Base-by-base conservation (phyloP, 2,888 invertebrate genomes). In the Ecdyonurus torrentis region DNA sequence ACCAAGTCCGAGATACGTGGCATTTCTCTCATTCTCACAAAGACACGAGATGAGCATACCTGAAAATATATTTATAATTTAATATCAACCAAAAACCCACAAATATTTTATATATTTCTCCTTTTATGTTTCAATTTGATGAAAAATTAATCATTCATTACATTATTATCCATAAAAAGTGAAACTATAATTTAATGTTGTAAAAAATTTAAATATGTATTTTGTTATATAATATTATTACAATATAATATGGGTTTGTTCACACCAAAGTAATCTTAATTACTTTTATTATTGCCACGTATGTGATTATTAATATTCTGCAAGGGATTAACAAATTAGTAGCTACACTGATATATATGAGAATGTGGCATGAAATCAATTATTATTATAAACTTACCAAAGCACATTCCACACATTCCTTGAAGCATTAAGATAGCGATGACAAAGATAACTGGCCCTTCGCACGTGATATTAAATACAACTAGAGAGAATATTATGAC, bases 371-470 rank as follows among this genome's bases (percentile, higher is more conserved):
- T 53, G 3, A 20, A 19, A 61, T 10, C 7, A 3, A 19, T 60
- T 15, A 37, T 22, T 53, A 20, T 50, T 2, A 25, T 61, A 61
- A 63, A 72, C 79, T 77, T 77, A 89, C 90, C 92, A 69, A 92
- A 92, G 64, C 87, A 86, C 96, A 96, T 96, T 70, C 95, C 96
- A 72, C 93, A 92, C 22, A 94, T 75, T 18, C 95, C 95, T 63
- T 89, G 90, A 52, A 92, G 78, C 1, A 93, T 73, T 0, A 89
- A 88, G 10, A 95, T 76, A 0, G 82, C 67, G n/a, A 85, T 77
- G 7, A 93, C 87, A 79, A 86, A 83, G 24, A 82, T 77, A 2
- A 92, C 73, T 2, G 85, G 83, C 1, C 95, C 96, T 61, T 83
- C 80, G 70, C 86, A 83, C 0, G 91, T 87, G 61, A 95, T 77